A percentile compares a stretch with the other conserved stretches of the same genome.
Conservation (phyloP, 1,140 invertebrate species). For the Sipha flava region DNA sequence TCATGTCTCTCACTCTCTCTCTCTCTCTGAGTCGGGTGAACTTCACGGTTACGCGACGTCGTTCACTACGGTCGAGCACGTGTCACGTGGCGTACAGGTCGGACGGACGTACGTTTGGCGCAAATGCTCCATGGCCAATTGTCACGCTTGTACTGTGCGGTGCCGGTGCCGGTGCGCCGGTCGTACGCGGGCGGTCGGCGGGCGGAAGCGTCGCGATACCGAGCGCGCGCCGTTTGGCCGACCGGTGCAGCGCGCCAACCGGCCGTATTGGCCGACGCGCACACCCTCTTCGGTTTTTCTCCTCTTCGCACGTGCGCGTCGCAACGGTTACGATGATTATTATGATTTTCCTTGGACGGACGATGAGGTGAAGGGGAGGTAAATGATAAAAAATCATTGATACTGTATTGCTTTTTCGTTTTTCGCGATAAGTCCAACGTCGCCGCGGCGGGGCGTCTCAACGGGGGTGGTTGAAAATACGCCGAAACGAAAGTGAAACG, state of each 20-base stretch:
- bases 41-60: not conserved
- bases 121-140: constrained; percentile 23
- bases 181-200: not conserved
- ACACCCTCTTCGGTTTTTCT: too few relatives aligned
- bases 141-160: not conserved
- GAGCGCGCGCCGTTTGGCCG: not conserved
- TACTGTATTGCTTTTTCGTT: too few relatives aligned
- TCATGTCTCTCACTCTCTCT: not conserved
- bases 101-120: constrained; percentile 1
- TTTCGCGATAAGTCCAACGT: too few relatives aligned
- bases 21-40: too few relatives aligned
- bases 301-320: not conserved
- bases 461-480: too few relatives aligned
- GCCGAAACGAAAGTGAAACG: too few relatives aligned
- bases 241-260: constrained; percentile 13
- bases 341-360: too few relatives aligned
- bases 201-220: not conserved
- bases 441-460: too few relatives aligned
- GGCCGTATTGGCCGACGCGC: not conserved
- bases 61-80: not conserved
- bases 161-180: not conserved
- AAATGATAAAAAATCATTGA: too few relatives aligned
- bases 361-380: too few relatives aligned
- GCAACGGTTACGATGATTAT: not conserved
- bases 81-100: not conserved